These are phyloP conservation scores for Nematostella vectensis DNA, from an alignment of 92 coral and sea anemone species.

Conservation along the genomic window DNA sequence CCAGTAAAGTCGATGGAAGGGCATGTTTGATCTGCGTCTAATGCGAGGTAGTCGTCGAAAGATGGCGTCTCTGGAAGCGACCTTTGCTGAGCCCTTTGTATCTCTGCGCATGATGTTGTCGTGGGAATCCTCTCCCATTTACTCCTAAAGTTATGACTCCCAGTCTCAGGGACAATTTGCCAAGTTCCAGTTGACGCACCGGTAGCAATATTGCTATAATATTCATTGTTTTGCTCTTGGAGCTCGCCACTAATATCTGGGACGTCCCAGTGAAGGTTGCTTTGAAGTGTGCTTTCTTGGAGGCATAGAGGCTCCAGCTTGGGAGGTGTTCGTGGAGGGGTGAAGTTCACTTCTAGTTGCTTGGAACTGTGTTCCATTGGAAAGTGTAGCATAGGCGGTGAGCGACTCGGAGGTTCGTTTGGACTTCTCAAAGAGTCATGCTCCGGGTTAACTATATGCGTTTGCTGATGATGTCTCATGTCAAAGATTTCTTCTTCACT, in stretches of 20 bases:
- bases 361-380: conserved; percentile 13
- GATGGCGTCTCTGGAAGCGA: conserved; percentile 79
- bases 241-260: conserved; percentile 74
- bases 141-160: conserved; percentile 22
- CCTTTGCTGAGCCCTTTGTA: conserved; percentile 26
- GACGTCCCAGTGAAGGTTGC: conserved; percentile 83
- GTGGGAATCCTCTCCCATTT: conserved; percentile 37
- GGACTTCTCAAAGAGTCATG: conserved; percentile 14
- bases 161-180: conserved; percentile 50
- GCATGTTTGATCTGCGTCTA: conserved; percentile 96
- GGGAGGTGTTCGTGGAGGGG: conserved; percentile 59
- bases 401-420: conserved; percentile 25
- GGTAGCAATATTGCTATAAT: not conserved
- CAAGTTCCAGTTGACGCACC: conserved; percentile 17
- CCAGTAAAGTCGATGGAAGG: conserved; percentile 96
- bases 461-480: not conserved
- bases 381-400: conserved; percentile 61
- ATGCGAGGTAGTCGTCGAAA: conserved; percentile 85
- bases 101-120: conserved; percentile 36
- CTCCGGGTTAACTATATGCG: conserved; percentile 13
- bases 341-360: conserved; percentile 3
- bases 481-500: not conserved
- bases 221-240: not conserved
- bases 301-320: conserved; percentile 42
- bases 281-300: conserved; percentile 44